Base-by-base conservation (phyloP, 1,140 invertebrate species). In the Drosophila azteca region DNA sequence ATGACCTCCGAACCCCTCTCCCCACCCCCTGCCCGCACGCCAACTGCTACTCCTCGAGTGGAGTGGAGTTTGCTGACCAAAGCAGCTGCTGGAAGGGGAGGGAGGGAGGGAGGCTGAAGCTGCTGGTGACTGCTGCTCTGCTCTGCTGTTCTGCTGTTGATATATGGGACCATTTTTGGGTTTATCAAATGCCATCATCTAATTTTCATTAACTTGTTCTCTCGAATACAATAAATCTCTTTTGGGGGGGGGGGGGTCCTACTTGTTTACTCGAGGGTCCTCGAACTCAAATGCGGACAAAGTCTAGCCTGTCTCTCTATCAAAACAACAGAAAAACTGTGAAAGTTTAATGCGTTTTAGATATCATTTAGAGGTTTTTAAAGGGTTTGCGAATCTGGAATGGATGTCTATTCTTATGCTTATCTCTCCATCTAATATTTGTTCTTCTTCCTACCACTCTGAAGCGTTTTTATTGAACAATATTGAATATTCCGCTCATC, bases 111-210 rank as follows among this genome's bases (percentile, higher is more conserved):
- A 11, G 11, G 35, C 8, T 31, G n/a, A n/a, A 1, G 17, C 17
- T 20, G 17, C 5, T 26, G 24, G 24, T 26, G 24, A 5, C 24
- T 26, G 24, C 24, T 31, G 29, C 1, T 2, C 31, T 31, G 8
- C 0, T 8, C 43, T 44, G 31, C 52, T 39, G 35, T 13, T 39
- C 44, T 55, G 66, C 41, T 53, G 48, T 75, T 85, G 82, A 85
- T 85, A 87, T 87, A 85, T 85, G 68, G 65, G 44, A 58, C 58
- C 65, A 59, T 59, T 71, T 39, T 74, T 77, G 69, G 67, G 81
- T 75, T 85, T 85, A 87, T 85, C 82, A 84, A 87, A 78, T 66
- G 82, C 63, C 82, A 81, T 87, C 78, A 85, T 85, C 81, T 87
- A 78, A 82, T 78, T 87, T 85, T 87, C 82, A 85, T 87, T 87